phyloP scores from a whole-genome alignment of 2,888 invertebrate genomes.

The Noctua fimbriata region DNA sequence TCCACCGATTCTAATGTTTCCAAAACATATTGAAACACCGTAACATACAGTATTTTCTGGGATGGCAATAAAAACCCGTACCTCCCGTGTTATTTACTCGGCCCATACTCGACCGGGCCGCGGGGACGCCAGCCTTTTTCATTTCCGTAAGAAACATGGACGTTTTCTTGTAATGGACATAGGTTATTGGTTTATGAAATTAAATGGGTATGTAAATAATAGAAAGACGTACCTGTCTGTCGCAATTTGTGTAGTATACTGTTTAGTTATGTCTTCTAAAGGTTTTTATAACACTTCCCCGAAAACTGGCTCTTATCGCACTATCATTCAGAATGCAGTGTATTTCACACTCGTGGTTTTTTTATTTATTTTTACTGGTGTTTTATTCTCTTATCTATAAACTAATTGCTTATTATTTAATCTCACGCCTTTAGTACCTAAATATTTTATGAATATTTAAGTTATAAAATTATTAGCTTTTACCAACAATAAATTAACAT shows the following conservation, averaged over 20 bases:
- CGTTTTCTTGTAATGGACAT: constrained; percentile 71
- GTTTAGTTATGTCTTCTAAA: neutral
- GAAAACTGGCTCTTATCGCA: neutral
- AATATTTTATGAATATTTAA: no score
- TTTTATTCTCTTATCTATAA: neutral
- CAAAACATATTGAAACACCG: constrained; percentile 22
- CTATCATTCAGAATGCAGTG: neutral
- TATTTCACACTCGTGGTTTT: neutral
- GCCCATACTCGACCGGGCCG: constrained; percentile 55
- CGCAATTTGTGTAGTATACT: no score
- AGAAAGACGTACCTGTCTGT: neutral
- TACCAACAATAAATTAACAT: no score
- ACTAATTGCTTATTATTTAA: neutral
- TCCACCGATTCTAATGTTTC: neutral
- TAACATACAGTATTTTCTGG: constrained; percentile 17
- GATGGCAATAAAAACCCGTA: constrained; percentile 56
- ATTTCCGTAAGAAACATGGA: constrained; percentile 77
- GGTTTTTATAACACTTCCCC: no score
- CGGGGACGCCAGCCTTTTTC: constrained; percentile 71
- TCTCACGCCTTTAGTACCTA: neutral
- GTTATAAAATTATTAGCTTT: no score
- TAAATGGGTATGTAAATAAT: neutral
- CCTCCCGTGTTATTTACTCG: constrained; percentile 58
- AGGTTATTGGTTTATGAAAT: constrained; percentile 52
- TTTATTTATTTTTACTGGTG: neutral